phyloP scores from a whole-genome alignment of 30 jellyfish, hydroid and myxozoan genomes.

The Pelagia noctiluca region DNA sequence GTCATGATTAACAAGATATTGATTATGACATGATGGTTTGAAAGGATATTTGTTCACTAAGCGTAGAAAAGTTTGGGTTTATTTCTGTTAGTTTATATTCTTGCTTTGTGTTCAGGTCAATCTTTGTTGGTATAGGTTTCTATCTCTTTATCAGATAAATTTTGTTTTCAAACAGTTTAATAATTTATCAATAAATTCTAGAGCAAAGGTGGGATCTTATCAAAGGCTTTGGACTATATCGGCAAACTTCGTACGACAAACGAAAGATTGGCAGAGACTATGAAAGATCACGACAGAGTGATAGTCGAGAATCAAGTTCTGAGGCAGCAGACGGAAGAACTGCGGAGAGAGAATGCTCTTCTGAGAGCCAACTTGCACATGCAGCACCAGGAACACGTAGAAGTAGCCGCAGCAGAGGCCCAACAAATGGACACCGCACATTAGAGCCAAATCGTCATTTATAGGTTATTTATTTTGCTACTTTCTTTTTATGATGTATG shows the following conservation, averaged over 20 bases:
- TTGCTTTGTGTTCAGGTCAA: not conserved
- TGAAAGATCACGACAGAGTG: constrained; percentile 92
- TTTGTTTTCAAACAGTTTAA: no score
- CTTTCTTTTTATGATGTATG: not conserved
- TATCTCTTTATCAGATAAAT: no score
- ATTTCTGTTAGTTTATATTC: not conserved
- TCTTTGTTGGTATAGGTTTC: no score
- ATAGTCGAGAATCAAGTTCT: constrained; percentile 86
- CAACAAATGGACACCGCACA: constrained; percentile 66
- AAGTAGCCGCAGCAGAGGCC: constrained; percentile 31
- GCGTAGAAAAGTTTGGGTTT: no score
- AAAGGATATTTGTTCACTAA: no score
- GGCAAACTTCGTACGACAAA: constrained; percentile 86
- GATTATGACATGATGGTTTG: no score
- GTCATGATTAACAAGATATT: no score
- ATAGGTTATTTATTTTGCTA: not conserved
- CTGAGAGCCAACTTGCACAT: constrained; percentile 83
- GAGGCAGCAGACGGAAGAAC: constrained; percentile 92
- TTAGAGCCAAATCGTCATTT: not conserved
- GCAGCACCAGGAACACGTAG: constrained; percentile 76
- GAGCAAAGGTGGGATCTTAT: constrained; percentile 95
- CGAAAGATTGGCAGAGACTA: constrained; percentile 82
- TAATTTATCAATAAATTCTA: no score
- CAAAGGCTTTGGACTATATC: constrained; percentile 94
- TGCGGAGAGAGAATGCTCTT: constrained; percentile 86